Percentiles rank a stretch among this genome's conserved stretches.
Evolutionary conservation across 2,888 invertebrate genomes (phyloP).

Genomic region (Caenorhabditis auriculariae): DNA sequence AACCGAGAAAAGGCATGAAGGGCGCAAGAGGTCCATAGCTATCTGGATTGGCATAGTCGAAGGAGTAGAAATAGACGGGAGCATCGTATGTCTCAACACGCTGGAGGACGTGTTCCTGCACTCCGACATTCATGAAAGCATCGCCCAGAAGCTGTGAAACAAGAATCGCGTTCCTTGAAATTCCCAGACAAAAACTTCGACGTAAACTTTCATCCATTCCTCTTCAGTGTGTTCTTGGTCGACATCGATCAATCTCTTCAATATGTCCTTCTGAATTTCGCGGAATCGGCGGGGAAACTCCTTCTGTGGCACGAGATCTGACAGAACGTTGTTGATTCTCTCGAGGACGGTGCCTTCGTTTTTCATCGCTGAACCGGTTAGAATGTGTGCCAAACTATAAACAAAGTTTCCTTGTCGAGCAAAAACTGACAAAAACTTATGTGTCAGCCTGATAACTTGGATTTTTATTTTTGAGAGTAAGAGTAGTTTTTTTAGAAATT

Average conservation of each 20-base stretch:
- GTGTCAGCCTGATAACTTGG: too few species aligned
- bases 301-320: conserved; percentile 8
- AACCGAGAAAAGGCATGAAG: conserved; percentile 39
- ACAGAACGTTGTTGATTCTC: conserved; percentile 7
- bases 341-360: conserved; percentile 1
- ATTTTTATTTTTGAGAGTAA: too few species aligned
- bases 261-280: conserved; percentile 11
- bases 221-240: conserved; percentile 22
- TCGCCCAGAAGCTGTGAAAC: conserved; percentile 12
- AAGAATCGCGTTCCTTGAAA: neutral
- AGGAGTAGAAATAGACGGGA: conserved; percentile 47
- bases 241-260: conserved; percentile 17
- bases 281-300: conserved; percentile 12
- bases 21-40: conserved; percentile 45
- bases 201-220: conserved; percentile 12
- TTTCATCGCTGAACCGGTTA: too few species aligned
- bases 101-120: conserved; percentile 21
- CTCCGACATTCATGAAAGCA: conserved; percentile 23
- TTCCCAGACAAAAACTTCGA: neutral
- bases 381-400: too few species aligned
- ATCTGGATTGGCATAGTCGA: conserved; percentile 47
- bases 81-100: conserved; percentile 17
- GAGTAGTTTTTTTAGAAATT: too few species aligned
- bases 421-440: too few species aligned
- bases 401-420: too few species aligned